Conservation (phyloP, 2,888 invertebrate genomes). For the Scaptomyza reducta region DNA sequence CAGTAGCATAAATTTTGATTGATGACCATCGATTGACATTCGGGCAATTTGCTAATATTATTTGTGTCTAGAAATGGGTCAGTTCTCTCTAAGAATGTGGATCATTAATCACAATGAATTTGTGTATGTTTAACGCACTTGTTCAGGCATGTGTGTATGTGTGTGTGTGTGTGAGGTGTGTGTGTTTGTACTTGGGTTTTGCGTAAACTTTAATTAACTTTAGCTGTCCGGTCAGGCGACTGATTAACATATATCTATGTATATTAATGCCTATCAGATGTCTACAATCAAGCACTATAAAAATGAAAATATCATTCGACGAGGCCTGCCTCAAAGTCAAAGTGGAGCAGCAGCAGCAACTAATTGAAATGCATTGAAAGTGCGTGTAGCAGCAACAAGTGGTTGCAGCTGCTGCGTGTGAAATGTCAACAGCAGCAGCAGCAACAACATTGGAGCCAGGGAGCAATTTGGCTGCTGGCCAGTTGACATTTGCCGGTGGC, state of each 20-base stretch:
- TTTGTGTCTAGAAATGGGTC: slow-evolving; percentile 58
- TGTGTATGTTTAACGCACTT: slow-evolving; percentile 21
- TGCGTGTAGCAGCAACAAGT: slow-evolving; percentile 57
- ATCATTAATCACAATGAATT: slow-evolving; percentile 74
- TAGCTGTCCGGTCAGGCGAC: slow-evolving; percentile 69
- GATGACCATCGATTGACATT: slow-evolving; percentile 76
- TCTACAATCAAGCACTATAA: slow-evolving; percentile 74
- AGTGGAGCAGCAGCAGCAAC: slow-evolving; percentile 65
- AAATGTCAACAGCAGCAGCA: slow-evolving; percentile 71
- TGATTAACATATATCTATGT: slow-evolving; percentile 72
- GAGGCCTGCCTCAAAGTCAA: slow-evolving; percentile 70
- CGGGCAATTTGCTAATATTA: slow-evolving; percentile 78
- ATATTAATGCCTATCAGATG: slow-evolving; percentile 73
- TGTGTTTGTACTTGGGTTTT: slow-evolving; percentile 26
- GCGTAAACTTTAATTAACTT: slow-evolving; percentile 69
- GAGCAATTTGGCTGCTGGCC: slow-evolving; percentile 43
- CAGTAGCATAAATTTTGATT: slow-evolving; percentile 78
- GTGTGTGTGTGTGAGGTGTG: slow-evolving; percentile 39
- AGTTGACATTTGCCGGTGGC: slow-evolving; percentile 59
- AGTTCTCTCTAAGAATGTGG: slow-evolving; percentile 32
- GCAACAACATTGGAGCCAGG: slow-evolving; percentile 47
- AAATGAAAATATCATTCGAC: slow-evolving; percentile 62
- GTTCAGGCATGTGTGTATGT: slow-evolving; percentile 47
- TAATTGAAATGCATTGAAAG: slow-evolving; percentile 80
- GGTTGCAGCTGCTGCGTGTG: slow-evolving; percentile 57